These are phyloP conservation scores for Cyprinodon brontotheroides DNA, from an alignment of 2,113 vertebrate genomes.

Conservation along the genomic window DNA sequence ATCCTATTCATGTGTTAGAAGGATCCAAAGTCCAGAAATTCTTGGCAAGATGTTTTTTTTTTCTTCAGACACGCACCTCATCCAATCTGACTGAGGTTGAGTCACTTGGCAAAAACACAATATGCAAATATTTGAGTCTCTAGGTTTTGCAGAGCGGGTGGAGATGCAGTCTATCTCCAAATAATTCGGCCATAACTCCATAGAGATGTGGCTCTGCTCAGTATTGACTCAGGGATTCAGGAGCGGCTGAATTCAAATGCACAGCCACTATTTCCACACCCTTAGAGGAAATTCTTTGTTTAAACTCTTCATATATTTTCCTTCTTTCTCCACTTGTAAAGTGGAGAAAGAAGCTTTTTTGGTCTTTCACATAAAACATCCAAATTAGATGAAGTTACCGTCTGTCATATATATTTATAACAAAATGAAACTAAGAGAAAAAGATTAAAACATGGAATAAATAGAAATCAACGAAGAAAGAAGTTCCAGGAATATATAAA, in stretches of 20 bases:
- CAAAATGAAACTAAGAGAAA: background rate
- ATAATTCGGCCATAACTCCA: no score
- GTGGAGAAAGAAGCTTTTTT: no score
- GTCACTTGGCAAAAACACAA: background rate
- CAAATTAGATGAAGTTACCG: background rate
- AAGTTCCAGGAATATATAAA: background rate
- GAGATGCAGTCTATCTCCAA: background rate
- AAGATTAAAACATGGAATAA: background rate
- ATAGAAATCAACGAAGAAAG: background rate
- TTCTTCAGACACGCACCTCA: background rate
- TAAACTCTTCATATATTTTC: background rate
- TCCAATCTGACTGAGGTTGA: background rate
- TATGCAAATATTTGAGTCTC: background rate
- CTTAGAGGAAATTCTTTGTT: background rate
- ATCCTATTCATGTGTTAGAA: background rate
- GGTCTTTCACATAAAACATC: no score
- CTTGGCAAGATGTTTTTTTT: background rate
- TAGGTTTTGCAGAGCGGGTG: background rate
- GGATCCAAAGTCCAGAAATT: background rate
- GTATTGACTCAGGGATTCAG: background rate
- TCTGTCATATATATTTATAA: background rate
- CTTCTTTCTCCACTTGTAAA: background rate
- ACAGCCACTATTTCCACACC: background rate
- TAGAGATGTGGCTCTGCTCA: background rate
- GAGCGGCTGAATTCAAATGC: background rate